These are phyloP conservation scores for Ischnura elegans DNA, from an alignment of 2,888 invertebrate species.

Conservation along the genomic window DNA sequence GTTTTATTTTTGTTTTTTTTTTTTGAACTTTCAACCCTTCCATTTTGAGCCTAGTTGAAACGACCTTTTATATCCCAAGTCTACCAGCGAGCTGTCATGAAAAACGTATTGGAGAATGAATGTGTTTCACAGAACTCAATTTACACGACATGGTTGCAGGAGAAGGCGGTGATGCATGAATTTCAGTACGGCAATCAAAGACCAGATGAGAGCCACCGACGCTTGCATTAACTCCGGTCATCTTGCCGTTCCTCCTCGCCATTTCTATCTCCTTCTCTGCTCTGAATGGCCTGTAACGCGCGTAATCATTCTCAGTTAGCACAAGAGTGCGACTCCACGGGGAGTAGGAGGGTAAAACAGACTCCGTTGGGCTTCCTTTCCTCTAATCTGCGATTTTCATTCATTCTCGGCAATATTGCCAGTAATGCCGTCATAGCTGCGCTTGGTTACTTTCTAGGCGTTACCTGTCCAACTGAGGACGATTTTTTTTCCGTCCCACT, in stretches of 20 bases:
- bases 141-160: background rate
- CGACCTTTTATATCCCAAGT: background rate
- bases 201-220: background rate
- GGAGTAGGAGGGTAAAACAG: background rate
- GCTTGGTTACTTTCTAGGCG: slow-evolving; percentile 7
- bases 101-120: background rate
- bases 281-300: slow-evolving; percentile 11
- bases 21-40: no score
- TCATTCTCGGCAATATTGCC: background rate
- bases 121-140: background rate
- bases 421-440: background rate
- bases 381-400: background rate
- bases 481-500: background rate
- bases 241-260: background rate
- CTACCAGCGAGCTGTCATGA: background rate
- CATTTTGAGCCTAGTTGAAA: no score
- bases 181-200: background rate
- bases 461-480: background rate
- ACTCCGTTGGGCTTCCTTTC: background rate
- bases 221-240: background rate
- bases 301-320: background rate
- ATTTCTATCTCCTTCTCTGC: background rate
- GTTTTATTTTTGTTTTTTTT: no score
- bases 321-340: background rate
- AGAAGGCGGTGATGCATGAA: background rate